These are phyloP conservation scores for Scomber colias DNA, from an alignment of 2,113 vertebrate genomes.

Conservation along the genomic window DNA sequence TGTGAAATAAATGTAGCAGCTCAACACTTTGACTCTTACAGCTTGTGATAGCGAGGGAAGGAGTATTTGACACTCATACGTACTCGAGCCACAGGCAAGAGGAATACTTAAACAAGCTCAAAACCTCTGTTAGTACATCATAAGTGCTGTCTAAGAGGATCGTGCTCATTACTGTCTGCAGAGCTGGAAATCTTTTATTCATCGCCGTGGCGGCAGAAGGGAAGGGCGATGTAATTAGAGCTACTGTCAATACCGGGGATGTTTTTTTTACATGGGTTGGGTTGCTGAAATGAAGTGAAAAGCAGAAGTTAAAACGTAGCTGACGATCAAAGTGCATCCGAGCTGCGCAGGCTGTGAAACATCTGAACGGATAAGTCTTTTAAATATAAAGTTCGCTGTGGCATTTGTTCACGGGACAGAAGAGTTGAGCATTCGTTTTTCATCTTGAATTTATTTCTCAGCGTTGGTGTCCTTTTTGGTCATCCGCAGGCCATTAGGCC, in stretches of 20 bases:
- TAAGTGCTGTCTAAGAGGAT: constrained; percentile 68
- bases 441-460: constrained; percentile 8
- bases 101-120: constrained; percentile 51
- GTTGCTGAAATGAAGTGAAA: constrained; percentile 33
- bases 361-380: background rate
- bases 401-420: background rate
- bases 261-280: constrained; percentile 42
- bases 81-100: constrained; percentile 47
- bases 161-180: constrained; percentile 45
- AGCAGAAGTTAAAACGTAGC: constrained; percentile 14
- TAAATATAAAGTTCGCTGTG: background rate
- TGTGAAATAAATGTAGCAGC: constrained; percentile 42
- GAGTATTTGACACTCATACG: constrained; percentile 41
- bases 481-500: constrained; percentile 33
- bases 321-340: background rate
- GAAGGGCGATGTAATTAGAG: constrained; percentile 48
- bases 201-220: constrained; percentile 33
- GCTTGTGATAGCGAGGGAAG: constrained; percentile 40
- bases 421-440: background rate
- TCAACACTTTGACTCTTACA: constrained; percentile 51
- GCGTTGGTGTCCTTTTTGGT: constrained; percentile 30
- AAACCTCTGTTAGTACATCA: constrained; percentile 61
- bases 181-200: constrained; percentile 55
- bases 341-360: background rate
- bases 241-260: constrained; percentile 51